Conservation (phyloP, 2,113 vertebrate species). For the Coptodon bakossiorum region DNA sequence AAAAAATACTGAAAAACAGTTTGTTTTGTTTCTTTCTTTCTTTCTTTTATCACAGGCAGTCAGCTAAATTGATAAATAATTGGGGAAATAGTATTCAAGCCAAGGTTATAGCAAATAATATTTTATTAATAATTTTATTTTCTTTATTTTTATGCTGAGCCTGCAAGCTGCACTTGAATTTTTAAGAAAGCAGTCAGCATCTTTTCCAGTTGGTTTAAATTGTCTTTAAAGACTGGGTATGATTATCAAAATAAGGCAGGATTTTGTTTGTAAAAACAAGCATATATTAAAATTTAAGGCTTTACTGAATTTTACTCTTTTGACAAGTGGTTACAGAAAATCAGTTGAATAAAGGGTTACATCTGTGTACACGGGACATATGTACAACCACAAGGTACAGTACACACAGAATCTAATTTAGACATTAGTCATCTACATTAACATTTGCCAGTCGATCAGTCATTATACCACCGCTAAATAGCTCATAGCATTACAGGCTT, state of each 20-base stretch:
- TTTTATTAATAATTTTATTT: neutral
- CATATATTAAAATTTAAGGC: neutral
- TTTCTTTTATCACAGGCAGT: neutral
- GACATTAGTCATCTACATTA: neutral
- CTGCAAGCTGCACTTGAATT: neutral
- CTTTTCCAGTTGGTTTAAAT: neutral
- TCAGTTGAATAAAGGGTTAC: neutral
- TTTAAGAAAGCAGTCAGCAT: neutral
- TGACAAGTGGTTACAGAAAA: neutral
- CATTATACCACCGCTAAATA: neutral
- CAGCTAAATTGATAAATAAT: neutral
- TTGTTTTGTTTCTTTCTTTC: neutral
- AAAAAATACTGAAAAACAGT: neutral
- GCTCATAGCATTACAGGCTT: conserved; percentile 10
- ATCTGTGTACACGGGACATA: neutral
- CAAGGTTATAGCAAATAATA: neutral
- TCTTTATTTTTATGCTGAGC: neutral
- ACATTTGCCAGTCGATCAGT: conserved; percentile 11
- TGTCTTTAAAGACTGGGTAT: neutral
- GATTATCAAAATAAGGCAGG: neutral
- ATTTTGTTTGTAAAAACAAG: neutral
- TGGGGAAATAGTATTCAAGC: neutral
- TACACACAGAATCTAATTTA: neutral
- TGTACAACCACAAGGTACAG: neutral
- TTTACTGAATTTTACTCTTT: neutral